Conservation (phyloP, 2,797 vertebrate species). For the Enteromius argenteus region DNA sequence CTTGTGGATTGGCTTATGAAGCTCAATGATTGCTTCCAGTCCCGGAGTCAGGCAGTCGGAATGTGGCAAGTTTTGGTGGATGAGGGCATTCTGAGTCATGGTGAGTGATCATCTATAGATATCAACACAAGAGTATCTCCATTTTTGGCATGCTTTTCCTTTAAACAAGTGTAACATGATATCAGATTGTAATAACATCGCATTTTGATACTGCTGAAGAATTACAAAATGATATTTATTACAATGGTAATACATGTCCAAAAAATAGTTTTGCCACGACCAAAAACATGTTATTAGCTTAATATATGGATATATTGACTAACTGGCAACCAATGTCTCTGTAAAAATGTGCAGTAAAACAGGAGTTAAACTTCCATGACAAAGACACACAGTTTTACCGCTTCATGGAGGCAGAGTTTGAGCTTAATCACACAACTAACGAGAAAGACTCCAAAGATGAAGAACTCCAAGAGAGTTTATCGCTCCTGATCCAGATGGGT, state of each 20-base stretch:
- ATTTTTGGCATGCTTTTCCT: not conserved
- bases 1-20: constrained; percentile 90
- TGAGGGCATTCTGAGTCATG: constrained; percentile 87
- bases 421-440: constrained; percentile 67
- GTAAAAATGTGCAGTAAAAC: constrained; percentile 81
- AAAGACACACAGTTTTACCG: constrained; percentile 93
- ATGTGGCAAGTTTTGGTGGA: constrained; percentile 94
- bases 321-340: not conserved
- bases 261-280: not conserved
- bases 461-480: constrained; percentile 88
- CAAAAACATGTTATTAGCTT: not conserved
- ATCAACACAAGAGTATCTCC: not conserved
- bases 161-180: not conserved
- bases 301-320: constrained; percentile 4
- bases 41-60: constrained; percentile 87
- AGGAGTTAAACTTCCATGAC: constrained; percentile 93
- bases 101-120: constrained; percentile 72
- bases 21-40: constrained; percentile 81
- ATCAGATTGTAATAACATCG: not conserved
- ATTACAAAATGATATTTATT: not conserved
- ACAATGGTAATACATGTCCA: not conserved
- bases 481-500: constrained; percentile 89
- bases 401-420: constrained; percentile 81
- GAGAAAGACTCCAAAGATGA: constrained; percentile 84
- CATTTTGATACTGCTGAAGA: not conserved